phyloP scores from a whole-genome alignment of 1,140 invertebrate genomes.

The Apis florea region DNA sequence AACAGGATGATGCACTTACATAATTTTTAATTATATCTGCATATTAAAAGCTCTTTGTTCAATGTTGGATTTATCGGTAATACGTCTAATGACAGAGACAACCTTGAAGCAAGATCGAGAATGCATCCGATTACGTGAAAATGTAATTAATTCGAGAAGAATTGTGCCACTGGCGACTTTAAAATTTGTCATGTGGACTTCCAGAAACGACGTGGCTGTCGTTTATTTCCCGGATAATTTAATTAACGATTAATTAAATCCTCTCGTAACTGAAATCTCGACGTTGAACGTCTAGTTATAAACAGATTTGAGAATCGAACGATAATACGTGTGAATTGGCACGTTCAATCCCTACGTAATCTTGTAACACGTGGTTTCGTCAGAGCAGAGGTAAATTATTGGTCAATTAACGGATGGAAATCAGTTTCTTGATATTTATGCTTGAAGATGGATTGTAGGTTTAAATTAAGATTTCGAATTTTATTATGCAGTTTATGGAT shows the following conservation, averaged over 20 bases:
- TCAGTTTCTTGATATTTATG: background rate
- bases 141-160: too few species aligned
- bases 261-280: fast-evolving
- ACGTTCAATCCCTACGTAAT: background rate
- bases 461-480: too few species aligned
- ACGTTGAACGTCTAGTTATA: background rate
- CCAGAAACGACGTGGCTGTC: background rate
- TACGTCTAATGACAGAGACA: background rate
- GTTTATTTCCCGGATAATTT: background rate
- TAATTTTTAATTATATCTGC: constrained; percentile 8
- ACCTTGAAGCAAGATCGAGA: constrained; percentile 1
- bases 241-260: background rate
- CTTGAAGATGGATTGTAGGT: too few species aligned
- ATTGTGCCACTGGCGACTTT: too few species aligned
- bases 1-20: background rate
- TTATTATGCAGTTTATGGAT: too few species aligned
- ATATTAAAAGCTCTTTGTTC: background rate
- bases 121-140: constrained; percentile 2
- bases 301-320: too few species aligned
- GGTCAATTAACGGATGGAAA: background rate
- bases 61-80: background rate
- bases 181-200: too few species aligned
- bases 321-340: too few species aligned
- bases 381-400: background rate
- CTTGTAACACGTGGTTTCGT: background rate